These are phyloP conservation scores for Acleris literana DNA, from an alignment of 2,888 invertebrate genomes.

Conservation along the genomic window DNA sequence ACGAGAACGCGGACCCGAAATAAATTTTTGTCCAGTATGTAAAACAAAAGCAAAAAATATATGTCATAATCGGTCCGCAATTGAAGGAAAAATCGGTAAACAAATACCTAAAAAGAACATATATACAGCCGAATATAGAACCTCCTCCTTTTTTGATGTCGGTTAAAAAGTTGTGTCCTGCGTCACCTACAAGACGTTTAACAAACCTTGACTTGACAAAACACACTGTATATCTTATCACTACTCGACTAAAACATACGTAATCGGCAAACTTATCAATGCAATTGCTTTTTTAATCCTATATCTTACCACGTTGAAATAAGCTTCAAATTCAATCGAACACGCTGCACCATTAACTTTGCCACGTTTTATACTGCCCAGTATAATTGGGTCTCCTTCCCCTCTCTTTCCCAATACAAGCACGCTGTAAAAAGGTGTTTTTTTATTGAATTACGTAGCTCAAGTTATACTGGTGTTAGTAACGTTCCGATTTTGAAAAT, in stretches of 20 bases:
- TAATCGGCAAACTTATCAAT: slow-evolving; percentile 58
- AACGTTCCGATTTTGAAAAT: slow-evolving; percentile 73
- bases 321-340: slow-evolving; percentile 41
- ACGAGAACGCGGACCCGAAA: too few species aligned
- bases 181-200: neutral
- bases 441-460: slow-evolving; percentile 49
- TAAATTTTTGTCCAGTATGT: too few species aligned
- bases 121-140: too few species aligned
- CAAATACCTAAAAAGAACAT: too few species aligned
- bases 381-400: slow-evolving; percentile 48
- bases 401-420: slow-evolving; percentile 42
- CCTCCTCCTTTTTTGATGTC: too few species aligned
- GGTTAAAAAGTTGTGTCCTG: too few species aligned
- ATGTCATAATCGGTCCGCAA: too few species aligned
- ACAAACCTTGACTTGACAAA: slow-evolving; percentile 8
- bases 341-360: slow-evolving; percentile 38
- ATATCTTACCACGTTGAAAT: slow-evolving; percentile 31
- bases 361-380: slow-evolving; percentile 46
- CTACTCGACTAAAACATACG: slow-evolving; percentile 64
- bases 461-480: slow-evolving; percentile 48
- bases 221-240: slow-evolving; percentile 75
- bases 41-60: too few species aligned
- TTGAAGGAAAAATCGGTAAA: too few species aligned
- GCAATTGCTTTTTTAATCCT: slow-evolving; percentile 35
- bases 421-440: slow-evolving; percentile 39